phyloP scores from a whole-genome alignment of 1,140 invertebrate species.

The Lineus longissimus region DNA sequence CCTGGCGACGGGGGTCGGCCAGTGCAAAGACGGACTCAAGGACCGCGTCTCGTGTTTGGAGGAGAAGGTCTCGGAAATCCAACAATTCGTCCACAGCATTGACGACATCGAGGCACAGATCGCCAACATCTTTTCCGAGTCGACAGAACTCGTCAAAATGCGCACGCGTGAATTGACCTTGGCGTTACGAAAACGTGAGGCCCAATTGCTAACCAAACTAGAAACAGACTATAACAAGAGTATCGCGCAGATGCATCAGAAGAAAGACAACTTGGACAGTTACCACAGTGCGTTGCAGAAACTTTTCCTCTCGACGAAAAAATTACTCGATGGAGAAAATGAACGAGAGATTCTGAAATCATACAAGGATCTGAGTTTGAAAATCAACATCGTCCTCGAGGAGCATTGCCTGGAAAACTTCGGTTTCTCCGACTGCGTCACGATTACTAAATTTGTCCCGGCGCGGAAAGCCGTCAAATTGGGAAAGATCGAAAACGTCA shows the following conservation, averaged over 20 bases:
- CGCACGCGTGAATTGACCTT: neutral
- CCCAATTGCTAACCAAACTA: neutral
- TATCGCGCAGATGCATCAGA: neutral
- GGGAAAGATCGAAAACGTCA: neutral
- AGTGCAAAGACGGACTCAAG: neutral
- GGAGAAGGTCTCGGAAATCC: neutral
- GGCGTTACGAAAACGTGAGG: neutral
- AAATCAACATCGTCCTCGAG: neutral
- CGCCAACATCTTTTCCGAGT: neutral
- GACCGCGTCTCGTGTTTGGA: neutral
- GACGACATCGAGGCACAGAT: neutral
- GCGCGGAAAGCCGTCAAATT: neutral
- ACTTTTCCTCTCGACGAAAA: neutral
- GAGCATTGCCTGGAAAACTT: neutral
- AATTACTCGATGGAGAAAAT: neutral
- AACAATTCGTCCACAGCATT: neutral
- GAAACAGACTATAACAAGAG: neutral
- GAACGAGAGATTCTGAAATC: neutral
- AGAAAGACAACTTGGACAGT: neutral
- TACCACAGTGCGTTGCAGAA: neutral
- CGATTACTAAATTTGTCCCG: neutral
- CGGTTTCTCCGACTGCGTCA: neutral
- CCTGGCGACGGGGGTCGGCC: neutral
- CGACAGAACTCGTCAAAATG: constrained; percentile 2
- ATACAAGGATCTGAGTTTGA: neutral